Percentiles rank a stretch among this genome's conserved stretches.
phyloP scores from a whole-genome alignment of 2,888 invertebrate genomes.

The Meiosimyza platycephala region DNA sequence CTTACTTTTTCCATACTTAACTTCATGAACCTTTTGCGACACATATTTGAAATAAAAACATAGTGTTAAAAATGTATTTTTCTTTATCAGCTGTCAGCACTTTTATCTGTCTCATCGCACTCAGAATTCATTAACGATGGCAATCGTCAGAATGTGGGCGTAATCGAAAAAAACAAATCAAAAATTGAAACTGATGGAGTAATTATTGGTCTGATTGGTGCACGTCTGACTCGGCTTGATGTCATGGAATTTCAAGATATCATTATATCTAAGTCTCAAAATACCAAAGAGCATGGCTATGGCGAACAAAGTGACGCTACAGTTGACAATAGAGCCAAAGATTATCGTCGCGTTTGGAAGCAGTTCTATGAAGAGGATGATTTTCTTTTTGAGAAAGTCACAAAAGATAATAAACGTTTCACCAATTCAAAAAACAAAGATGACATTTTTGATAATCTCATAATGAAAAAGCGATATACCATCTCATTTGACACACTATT shows the following conservation, averaged over 20 bases:
- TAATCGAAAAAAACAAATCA: constrained; percentile 59
- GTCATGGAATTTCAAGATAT: constrained; percentile 71
- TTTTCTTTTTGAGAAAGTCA: constrained; percentile 49
- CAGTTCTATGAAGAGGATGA: constrained; percentile 56
- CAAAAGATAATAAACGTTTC: constrained; percentile 56
- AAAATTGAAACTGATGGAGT: constrained; percentile 69
- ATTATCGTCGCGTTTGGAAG: constrained; percentile 57
- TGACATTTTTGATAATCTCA: constrained; percentile 62
- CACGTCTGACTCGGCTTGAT: constrained; percentile 67
- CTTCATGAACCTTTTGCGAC: background rate
- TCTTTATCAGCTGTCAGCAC: constrained; percentile 64
- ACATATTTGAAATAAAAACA: background rate
- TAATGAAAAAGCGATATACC: constrained; percentile 67
- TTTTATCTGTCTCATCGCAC: constrained; percentile 71
- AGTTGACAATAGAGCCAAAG: constrained; percentile 43
- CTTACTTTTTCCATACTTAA: too few relatives aligned
- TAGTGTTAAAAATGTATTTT: background rate
- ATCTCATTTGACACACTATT: constrained; percentile 73
- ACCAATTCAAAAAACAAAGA: constrained; percentile 54
- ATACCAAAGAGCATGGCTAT: constrained; percentile 69
- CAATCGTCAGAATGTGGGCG: constrained; percentile 69
- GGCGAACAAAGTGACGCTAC: constrained; percentile 31
- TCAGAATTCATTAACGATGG: constrained; percentile 72
- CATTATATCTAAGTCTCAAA: constrained; percentile 68
- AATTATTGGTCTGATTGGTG: constrained; percentile 68